Evolutionary conservation across 2,113 vertebrate genomes (phyloP), one percentile per base, ranked within the genome.

Genomic region (Calidris pygmaea): DNA sequence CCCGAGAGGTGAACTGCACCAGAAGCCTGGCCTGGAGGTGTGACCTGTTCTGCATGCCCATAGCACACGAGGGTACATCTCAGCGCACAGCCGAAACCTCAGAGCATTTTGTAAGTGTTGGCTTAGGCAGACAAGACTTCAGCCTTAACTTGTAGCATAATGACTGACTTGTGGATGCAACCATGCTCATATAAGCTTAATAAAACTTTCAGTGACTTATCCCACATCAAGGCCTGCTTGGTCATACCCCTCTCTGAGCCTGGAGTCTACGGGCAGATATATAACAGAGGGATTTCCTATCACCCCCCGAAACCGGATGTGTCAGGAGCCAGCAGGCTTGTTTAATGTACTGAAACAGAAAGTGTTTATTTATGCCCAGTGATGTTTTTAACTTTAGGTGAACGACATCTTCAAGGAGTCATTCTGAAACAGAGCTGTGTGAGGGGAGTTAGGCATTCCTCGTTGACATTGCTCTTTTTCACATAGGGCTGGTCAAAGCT

Each of bases 21-120:
- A 12, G 24, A 15, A 81, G 22, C 8, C 22, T 65, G 75, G 48
- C 18, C 37, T 63, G 52, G 53, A 90, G 15, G 6, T 35, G 24
- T 14, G 29, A 29, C 21, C 17, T 59, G 29, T 55, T 89, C 34
- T 74, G 22, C 19, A 6, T 5, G 4, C 10, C 22, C 20, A 22
- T 10, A 37, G 11, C 26, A 45, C 3, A 2, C 0, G 2, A 76
- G 7, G 48, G 19, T 68, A 41, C 0, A 0, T 43, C 43, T 39
- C 72, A 68, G n/a, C 5, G 78, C 26, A 48, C 14, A 41, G n/a
- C 1, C 4, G 0, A 87, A 81, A 71, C 8, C 19, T 80, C 22
- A 53, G 26, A 71, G 23, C 0, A 0, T 55, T 63, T 71, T 1
- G 2, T 4, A 1, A 2, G 9, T 6, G 7, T 62, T 74, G 35